These are phyloP conservation scores for Amphiprion percula DNA, from an alignment of 2,113 vertebrate species.

Conservation along the genomic window DNA sequence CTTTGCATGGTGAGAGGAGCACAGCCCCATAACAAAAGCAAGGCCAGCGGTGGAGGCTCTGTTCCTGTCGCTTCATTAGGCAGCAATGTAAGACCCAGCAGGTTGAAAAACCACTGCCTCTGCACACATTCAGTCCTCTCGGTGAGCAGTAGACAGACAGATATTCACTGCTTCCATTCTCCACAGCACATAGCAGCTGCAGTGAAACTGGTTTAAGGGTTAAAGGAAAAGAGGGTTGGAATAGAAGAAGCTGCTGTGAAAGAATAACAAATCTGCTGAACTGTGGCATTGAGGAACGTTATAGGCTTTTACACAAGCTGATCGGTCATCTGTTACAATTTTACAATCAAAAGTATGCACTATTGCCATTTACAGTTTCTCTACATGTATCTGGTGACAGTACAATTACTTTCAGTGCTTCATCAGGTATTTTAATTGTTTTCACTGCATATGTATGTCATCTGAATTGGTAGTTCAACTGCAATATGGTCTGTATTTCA, in stretches of 20 bases:
- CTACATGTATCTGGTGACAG: no score
- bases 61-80: slow-evolving; percentile 66
- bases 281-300: no score
- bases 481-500: no score
- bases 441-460: no score
- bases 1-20: slow-evolving; percentile 26
- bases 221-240: neutral
- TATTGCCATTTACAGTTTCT: no score
- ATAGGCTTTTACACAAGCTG: no score
- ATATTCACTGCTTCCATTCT: slow-evolving; percentile 27
- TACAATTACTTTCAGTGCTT: no score
- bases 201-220: neutral
- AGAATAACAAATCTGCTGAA: no score
- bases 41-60: slow-evolving; percentile 54
- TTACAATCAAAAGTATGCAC: no score
- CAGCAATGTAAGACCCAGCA: slow-evolving; percentile 62
- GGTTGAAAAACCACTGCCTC: slow-evolving; percentile 58
- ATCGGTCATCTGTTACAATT: no score
- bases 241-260: neutral
- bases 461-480: no score
- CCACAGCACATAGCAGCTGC: slow-evolving; percentile 10
- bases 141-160: slow-evolving; percentile 44
- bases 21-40: slow-evolving; percentile 44
- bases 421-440: no score
- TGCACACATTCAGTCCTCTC: slow-evolving; percentile 40